Evolutionary conservation across 2,113 vertebrate genomes (phyloP).

Genomic region (Mobula birostris): DNA sequence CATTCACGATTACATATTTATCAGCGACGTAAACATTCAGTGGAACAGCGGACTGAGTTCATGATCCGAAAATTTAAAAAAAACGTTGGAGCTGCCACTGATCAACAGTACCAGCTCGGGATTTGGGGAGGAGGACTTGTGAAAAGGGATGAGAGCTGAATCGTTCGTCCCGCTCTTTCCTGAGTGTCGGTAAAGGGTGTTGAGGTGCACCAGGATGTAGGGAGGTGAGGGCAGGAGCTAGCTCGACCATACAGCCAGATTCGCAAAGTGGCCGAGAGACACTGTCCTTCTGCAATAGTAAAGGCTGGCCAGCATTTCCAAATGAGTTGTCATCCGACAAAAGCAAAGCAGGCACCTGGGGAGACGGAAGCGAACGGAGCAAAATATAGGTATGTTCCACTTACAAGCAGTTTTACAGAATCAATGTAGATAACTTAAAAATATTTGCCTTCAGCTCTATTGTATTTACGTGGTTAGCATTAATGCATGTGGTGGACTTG

Average conservation of each 20-base stretch:
- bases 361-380: background rate
- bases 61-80: background rate
- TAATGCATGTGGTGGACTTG: too few species aligned
- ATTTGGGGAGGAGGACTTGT: too few species aligned
- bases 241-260: background rate
- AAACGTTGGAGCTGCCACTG: background rate
- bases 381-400: background rate
- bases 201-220: background rate
- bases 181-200: background rate
- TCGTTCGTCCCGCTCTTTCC: background rate
- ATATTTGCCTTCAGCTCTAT: background rate
- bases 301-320: too few species aligned
- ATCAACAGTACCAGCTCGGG: background rate
- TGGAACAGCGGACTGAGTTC: background rate
- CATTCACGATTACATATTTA: background rate
- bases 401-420: background rate
- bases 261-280: too few species aligned
- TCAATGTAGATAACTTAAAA: background rate
- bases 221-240: background rate
- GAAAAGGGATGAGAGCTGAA: background rate
- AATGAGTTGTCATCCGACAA: too few species aligned
- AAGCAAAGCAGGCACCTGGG: background rate
- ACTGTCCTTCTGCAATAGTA: too few species aligned
- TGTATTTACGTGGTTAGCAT: background rate
- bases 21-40: background rate